A percentile compares a stretch with the other conserved stretches of the same genome.
Evolutionary conservation across 1,140 invertebrate species (phyloP).

Genomic region (Drosophila nigromelanica): DNA sequence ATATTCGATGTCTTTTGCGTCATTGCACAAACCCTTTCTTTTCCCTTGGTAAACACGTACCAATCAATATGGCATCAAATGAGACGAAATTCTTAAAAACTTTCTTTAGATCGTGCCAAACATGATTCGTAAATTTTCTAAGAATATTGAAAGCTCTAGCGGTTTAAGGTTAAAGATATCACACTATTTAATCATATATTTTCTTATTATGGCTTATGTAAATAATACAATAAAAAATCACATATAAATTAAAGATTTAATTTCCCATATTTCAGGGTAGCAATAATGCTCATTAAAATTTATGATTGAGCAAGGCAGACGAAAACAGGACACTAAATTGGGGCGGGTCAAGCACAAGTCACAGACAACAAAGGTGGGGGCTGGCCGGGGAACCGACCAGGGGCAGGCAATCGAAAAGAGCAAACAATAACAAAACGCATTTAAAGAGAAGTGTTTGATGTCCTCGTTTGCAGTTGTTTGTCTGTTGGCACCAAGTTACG

Average conservation of each 20-base stretch:
- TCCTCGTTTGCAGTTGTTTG: constrained; percentile 21
- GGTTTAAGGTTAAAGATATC: no score
- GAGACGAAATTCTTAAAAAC: neutral
- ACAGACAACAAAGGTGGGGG: constrained; percentile 3
- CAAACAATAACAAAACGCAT: constrained; percentile 35
- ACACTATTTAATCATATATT: no score
- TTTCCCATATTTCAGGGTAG: constrained; percentile 3
- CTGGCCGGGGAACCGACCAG: neutral
- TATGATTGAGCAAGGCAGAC: constrained; percentile 21
- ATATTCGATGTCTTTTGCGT: no score
- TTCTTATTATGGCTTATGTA: neutral
- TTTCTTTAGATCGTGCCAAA: no score
- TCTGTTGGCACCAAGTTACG: neutral
- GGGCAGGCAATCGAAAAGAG: constrained; percentile 20
- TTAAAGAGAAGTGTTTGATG: constrained; percentile 42
- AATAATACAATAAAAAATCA: neutral
- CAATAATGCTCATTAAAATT: constrained; percentile 35
- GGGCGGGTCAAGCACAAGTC: neutral
- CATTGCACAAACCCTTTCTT: no score
- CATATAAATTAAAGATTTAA: neutral
- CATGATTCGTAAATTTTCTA: no score
- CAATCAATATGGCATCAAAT: neutral
- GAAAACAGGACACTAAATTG: neutral
- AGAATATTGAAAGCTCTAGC: no score
- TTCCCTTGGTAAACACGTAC: no score